Base-by-base conservation (phyloP, 2,113 vertebrate species). In the human region DNA sequence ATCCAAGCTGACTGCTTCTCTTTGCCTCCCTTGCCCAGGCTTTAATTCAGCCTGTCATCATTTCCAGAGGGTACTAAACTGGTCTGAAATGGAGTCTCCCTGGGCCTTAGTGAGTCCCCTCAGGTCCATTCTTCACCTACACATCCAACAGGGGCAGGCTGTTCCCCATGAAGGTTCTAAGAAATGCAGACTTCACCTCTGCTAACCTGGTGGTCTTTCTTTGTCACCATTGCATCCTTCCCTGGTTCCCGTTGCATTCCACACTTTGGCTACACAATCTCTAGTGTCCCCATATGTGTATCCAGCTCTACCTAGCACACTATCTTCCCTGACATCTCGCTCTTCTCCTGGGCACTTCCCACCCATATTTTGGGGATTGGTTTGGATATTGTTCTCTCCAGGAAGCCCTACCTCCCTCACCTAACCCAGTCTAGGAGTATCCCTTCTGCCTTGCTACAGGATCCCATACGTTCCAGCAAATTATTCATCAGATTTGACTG, bases 151-250 rank as follows among this genome's bases (percentile, higher is more conserved):
- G 2, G 20, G 32, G 32, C 32, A 68, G 20, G 3, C 4, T 68
- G 4, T 50, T 52, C 52, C 32, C 45, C 3, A 4, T 6, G 2
- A 16, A 50, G 20, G 2, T 17, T 27, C 8, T 30, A 38, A 6
- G 25, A 48, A 76, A 13, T 12, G 3, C 30, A 48, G 40, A 12
- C 1, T n/a, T 20, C 5, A 23, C 32, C 8, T 9, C 40, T 2
- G 8, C 6, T 30, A 1, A 13, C 73, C 57, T 1, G 23, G 22
- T 1, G 35, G 22, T 38, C 40, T 20, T 1, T 0, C 27, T 27
- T 27, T 8, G 27, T 64, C 27, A 64, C 27, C 11, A 13, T 1
- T 30, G 61, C 61, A 30, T 64, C 61, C 61, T 64, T 64, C 61
- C 61, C 27, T 5, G 27, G 61, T 30, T 64, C 27, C 61, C 5